Conservation (phyloP, 2,888 invertebrate species). For the Nymphalis polychloros region DNA sequence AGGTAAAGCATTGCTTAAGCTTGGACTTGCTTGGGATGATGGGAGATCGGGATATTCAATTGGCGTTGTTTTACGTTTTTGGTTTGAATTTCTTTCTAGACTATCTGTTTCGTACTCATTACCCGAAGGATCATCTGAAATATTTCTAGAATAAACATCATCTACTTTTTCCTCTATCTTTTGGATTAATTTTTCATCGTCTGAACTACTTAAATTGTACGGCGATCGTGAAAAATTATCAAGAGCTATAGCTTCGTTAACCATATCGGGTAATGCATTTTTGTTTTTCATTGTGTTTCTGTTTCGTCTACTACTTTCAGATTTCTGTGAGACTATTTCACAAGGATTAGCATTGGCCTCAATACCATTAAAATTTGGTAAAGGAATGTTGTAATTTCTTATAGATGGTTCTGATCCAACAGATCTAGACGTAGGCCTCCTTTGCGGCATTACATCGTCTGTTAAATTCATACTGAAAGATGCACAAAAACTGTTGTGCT, state of each 20-base stretch:
- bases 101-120: conserved; percentile 89
- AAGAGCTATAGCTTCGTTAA: conserved; percentile 84
- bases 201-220: conserved; percentile 68
- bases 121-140: conserved; percentile 67
- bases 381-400: conserved; percentile 68
- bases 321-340: conserved; percentile 57
- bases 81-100: conserved; percentile 83
- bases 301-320: conserved; percentile 47
- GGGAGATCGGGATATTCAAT: conserved; percentile 84
- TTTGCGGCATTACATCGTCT: conserved; percentile 48
- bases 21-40: conserved; percentile 87
- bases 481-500: conserved; percentile 68
- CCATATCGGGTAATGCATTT: conserved; percentile 82
- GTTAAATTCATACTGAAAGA: conserved; percentile 53
- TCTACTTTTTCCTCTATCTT: conserved; percentile 42
- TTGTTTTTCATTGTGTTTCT: conserved; percentile 58
- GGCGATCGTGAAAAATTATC: conserved; percentile 72
- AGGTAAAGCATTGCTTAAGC: conserved; percentile 87
- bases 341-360: conserved; percentile 52
- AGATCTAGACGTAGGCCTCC: conserved; percentile 62
- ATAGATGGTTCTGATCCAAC: conserved; percentile 72
- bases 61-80: conserved; percentile 81
- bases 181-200: conserved; percentile 70
- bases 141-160: conserved; percentile 60
- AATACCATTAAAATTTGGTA: conserved; percentile 62